phyloP scores from a whole-genome alignment of 2,888 invertebrate genomes.

The Apotomis capreana region DNA sequence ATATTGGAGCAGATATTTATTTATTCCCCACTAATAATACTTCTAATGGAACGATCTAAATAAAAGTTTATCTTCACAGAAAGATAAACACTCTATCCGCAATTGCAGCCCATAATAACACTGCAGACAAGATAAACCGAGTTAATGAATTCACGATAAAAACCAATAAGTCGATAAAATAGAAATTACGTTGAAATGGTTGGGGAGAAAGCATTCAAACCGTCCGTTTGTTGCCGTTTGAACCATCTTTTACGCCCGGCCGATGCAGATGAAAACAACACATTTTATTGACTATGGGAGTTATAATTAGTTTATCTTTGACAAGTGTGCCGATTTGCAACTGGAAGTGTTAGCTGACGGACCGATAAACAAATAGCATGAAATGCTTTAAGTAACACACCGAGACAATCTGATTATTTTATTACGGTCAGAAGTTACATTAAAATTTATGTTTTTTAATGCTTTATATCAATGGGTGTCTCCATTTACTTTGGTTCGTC shows the following conservation, averaged over 20 bases:
- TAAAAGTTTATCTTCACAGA: constrained; percentile 32
- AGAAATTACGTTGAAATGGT: constrained; percentile 50
- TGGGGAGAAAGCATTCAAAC: constrained; percentile 52
- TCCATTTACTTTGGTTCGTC: too few species aligned
- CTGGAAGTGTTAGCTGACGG: background rate
- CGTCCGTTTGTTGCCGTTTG: constrained; percentile 60
- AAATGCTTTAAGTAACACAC: too few species aligned
- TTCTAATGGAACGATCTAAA: background rate
- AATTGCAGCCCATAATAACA: constrained; percentile 54
- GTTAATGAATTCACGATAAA: constrained; percentile 65
- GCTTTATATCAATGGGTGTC: too few species aligned
- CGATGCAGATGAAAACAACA: constrained; percentile 55
- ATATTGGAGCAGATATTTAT: too few species aligned
- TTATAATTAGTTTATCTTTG: constrained; percentile 43
- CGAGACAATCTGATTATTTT: too few species aligned
- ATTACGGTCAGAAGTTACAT: too few species aligned
- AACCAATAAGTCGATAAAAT: constrained; percentile 69
- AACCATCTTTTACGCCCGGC: constrained; percentile 60
- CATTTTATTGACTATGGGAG: constrained; percentile 56
- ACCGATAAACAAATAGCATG: background rate
- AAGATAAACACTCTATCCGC: constrained; percentile 31
- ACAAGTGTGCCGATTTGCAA: background rate
- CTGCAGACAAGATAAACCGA: constrained; percentile 66
- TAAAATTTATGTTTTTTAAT: too few species aligned
- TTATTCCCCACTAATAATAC: too few species aligned